Evolutionary conservation across 2,113 vertebrate species (phyloP).

Genomic region (Corvus hawaiiensis): DNA sequence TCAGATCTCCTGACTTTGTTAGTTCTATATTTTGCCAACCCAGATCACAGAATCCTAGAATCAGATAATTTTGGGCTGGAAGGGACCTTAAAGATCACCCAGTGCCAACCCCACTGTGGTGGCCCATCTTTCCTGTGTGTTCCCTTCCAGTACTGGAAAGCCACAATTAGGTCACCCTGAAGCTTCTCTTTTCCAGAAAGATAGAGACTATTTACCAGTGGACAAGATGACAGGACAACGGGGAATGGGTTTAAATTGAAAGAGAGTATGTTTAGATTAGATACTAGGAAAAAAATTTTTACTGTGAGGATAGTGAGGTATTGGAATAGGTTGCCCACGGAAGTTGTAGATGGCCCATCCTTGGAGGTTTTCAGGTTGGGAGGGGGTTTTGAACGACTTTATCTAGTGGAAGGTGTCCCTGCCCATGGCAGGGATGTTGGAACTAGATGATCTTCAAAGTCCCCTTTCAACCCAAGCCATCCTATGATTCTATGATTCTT

Average conservation of each 20-base stretch:
- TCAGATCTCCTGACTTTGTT: background rate
- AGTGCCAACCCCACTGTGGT: accelerated
- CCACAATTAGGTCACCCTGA: background rate
- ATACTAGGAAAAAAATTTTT: background rate
- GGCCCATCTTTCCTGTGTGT: background rate
- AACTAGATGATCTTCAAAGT: background rate
- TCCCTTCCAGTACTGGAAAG: background rate
- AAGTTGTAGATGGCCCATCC: background rate
- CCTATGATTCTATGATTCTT: background rate
- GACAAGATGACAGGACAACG: background rate
- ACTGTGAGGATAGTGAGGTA: background rate
- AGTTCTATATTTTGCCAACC: background rate
- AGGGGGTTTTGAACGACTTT: background rate
- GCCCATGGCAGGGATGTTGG: background rate
- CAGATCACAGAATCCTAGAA: background rate
- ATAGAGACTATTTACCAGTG: background rate
- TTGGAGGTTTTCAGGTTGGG: background rate
- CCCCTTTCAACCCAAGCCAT: background rate
- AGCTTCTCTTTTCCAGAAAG: background rate
- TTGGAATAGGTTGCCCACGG: background rate
- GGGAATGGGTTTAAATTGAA: background rate
- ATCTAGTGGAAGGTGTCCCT: background rate
- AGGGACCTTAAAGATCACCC: background rate
- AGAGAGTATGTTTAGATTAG: background rate
- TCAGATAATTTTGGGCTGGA: background rate